These are phyloP conservation scores for Drosophila kohkoa DNA, from an alignment of 1,140 invertebrate genomes.

Conservation along the genomic window DNA sequence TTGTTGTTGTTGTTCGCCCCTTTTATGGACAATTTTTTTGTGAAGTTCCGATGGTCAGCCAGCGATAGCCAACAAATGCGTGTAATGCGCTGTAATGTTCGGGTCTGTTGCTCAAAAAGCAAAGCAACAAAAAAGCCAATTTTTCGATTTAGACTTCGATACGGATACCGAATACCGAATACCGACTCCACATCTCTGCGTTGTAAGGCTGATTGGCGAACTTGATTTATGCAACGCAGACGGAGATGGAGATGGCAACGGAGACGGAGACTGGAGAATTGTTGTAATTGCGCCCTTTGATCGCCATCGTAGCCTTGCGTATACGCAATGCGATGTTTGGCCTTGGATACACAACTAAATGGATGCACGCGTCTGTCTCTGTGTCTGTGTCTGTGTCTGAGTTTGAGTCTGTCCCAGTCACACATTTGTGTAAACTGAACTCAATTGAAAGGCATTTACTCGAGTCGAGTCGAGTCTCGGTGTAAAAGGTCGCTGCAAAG, in stretches of 20 bases:
- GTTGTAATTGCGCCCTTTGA: conserved; percentile 36
- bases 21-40: conserved; percentile 29
- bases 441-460: conserved; percentile 5
- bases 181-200: not conserved
- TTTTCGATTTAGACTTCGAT: not conserved
- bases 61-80: not conserved
- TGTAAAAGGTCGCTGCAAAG: not conserved
- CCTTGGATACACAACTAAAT: conserved; percentile 11
- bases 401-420: not conserved
- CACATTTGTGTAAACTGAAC: not conserved
- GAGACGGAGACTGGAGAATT: not conserved
- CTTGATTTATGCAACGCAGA: conserved; percentile 22
- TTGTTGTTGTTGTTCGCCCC: conserved; percentile 9
- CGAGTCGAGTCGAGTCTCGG: not conserved
- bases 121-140: too few relatives aligned
- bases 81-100: conserved; percentile 2
- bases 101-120: too few relatives aligned
- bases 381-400: too few relatives aligned
- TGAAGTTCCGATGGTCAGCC: not conserved
- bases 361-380: not conserved
- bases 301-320: conserved; percentile 19
- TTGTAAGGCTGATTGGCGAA: conserved; percentile 18
- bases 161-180: conserved; percentile 5
- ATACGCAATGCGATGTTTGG: conserved; percentile 6
- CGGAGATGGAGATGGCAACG: not conserved